A percentile compares a stretch with the other conserved stretches of the same genome.
Conservation (phyloP, 2,113 vertebrate genomes). For the Phrynocephalus versicolor region DNA sequence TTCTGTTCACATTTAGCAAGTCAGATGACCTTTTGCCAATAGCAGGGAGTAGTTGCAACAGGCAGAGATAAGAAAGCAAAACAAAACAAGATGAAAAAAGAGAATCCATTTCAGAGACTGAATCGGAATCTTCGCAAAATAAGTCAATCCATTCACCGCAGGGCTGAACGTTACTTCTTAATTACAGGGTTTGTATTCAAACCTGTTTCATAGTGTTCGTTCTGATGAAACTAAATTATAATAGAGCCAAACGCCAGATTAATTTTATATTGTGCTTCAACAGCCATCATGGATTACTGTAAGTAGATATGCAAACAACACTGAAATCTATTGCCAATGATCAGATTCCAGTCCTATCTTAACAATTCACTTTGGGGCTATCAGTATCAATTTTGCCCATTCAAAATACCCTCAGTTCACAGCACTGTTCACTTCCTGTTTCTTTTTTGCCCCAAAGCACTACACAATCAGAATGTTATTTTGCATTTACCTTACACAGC, state of each 20-base stretch:
- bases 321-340: background rate
- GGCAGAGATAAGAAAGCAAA: background rate
- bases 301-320: background rate
- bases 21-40: constrained; percentile 2
- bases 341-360: background rate
- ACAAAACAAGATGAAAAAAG: background rate
- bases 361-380: background rate
- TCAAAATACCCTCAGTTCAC: background rate
- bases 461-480: background rate
- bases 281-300: background rate
- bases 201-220: background rate
- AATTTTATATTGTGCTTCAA: background rate
- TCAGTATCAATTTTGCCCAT: background rate
- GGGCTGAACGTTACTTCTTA: background rate
- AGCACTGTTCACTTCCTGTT: background rate
- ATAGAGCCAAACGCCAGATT: background rate
- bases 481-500: background rate
- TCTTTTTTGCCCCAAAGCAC: background rate
- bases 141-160: background rate
- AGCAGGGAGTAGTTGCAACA: background rate
- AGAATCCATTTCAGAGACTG: background rate
- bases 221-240: background rate
- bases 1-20: background rate
- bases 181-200: background rate
- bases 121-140: background rate